A percentile compares a stretch with the other conserved stretches of the same genome.
Conservation (phyloP, 1,140 invertebrate genomes). For the Lepidurus couesii region DNA sequence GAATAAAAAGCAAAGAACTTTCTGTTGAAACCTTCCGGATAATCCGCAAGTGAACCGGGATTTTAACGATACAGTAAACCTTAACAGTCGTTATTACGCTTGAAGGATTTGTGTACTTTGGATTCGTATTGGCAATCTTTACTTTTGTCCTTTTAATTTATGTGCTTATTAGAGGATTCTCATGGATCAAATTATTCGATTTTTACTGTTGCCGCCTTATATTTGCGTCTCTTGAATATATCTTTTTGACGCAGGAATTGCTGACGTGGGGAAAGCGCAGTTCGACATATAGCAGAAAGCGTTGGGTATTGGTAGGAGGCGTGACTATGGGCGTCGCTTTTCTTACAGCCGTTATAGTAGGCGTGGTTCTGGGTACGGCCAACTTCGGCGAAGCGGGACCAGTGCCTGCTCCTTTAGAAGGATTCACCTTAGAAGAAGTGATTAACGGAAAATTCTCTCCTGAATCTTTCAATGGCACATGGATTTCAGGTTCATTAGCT, state of each 20-base stretch:
- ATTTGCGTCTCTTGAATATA: not conserved
- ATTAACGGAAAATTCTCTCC: conserved; percentile 39
- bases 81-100: too few relatives aligned
- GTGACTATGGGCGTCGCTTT: conserved; percentile 30
- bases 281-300: not conserved
- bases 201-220: too few relatives aligned
- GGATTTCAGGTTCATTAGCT: conserved; percentile 41
- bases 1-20: not conserved
- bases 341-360: conserved; percentile 30
- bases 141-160: too few relatives aligned
- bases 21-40: not conserved
- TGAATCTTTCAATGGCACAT: conserved; percentile 41
- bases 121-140: too few relatives aligned
- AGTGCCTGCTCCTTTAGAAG: conserved; percentile 30
- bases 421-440: conserved; percentile 40
- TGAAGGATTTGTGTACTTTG: too few relatives aligned
- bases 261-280: not conserved
- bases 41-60: too few relatives aligned
- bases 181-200: too few relatives aligned
- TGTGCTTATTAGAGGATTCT: too few relatives aligned
- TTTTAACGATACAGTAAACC: too few relatives aligned
- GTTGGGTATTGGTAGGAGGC: not conserved
- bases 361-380: not conserved
- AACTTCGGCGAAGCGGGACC: conserved; percentile 28
- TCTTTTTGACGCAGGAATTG: not conserved